These are phyloP conservation scores for Gari tellinella DNA, from an alignment of 2,888 invertebrate genomes.

Conservation along the genomic window DNA sequence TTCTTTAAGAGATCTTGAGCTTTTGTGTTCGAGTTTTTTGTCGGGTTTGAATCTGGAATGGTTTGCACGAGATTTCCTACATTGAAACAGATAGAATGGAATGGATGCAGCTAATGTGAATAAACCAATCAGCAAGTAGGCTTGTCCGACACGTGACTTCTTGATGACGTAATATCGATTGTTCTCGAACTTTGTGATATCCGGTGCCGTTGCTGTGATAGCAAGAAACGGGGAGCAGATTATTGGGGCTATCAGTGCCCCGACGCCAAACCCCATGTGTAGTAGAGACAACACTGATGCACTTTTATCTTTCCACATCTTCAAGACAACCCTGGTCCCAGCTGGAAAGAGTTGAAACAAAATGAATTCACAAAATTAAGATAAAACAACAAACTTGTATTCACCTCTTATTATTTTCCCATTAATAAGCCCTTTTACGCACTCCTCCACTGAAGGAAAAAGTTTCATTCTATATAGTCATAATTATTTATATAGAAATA, in stretches of 20 bases:
- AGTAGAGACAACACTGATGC: constrained; percentile 33
- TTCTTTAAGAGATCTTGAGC: constrained; percentile 14
- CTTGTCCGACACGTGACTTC: constrained; percentile 39
- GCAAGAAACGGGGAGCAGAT: constrained; percentile 46
- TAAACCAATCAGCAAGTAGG: constrained; percentile 28
- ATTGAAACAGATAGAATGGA: constrained; percentile 35
- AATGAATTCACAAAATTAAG: too few species aligned
- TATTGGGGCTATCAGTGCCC: constrained; percentile 43
- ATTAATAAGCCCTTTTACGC: too few species aligned
- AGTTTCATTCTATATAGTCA: too few species aligned
- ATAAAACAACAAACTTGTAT: too few species aligned
- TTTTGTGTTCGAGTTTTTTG: background rate
- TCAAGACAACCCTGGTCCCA: constrained; percentile 30
- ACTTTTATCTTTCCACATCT: constrained; percentile 39
- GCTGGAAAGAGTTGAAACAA: constrained; percentile 16
- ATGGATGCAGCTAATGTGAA: constrained; percentile 29
- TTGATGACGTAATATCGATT: constrained; percentile 27
- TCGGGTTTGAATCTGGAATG: too few species aligned
- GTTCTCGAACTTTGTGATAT: background rate
- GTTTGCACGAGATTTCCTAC: background rate
- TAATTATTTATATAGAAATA: too few species aligned
- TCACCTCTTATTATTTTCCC: too few species aligned
- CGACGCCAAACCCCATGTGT: constrained; percentile 49
- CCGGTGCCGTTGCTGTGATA: constrained; percentile 5
- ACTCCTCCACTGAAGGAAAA: too few species aligned